These are phyloP conservation scores for Oikopleura vanhoeffeni DNA, from an alignment of 23 tunicate species.

Conservation along the genomic window DNA sequence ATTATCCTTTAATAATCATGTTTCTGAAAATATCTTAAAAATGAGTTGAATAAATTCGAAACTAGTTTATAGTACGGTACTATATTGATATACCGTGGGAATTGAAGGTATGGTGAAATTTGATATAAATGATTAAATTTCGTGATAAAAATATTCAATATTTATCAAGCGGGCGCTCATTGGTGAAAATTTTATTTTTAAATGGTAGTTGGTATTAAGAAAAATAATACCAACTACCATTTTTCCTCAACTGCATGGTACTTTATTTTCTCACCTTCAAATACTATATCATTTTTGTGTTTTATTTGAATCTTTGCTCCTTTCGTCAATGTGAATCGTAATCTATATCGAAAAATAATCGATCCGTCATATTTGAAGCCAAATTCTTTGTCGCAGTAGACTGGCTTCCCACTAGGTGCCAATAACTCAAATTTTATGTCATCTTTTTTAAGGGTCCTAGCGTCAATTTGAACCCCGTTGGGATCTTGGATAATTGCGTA, in stretches of 20 bases:
- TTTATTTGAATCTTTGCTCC: background rate
- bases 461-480: background rate
- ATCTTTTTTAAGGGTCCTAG: background rate
- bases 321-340: background rate
- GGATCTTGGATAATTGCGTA: background rate
- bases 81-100: too few species aligned
- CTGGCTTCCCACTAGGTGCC: background rate
- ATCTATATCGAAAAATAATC: background rate
- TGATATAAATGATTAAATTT: too few species aligned
- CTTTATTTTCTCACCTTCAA: background rate
- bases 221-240: background rate
- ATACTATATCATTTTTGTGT: background rate
- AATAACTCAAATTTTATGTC: background rate
- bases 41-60: too few species aligned
- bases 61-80: too few species aligned
- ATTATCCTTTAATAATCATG: too few species aligned
- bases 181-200: too few species aligned
- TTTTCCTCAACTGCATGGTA: background rate
- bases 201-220: background rate
- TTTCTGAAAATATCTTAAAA: too few species aligned
- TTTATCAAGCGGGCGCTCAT: too few species aligned
- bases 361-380: background rate
- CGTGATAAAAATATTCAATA: too few species aligned
- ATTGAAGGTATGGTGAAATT: too few species aligned
- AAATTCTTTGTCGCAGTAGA: background rate